Base-by-base conservation (phyloP, 2,113 vertebrate genomes). In the Myrmecophaga tridactyla region DNA sequence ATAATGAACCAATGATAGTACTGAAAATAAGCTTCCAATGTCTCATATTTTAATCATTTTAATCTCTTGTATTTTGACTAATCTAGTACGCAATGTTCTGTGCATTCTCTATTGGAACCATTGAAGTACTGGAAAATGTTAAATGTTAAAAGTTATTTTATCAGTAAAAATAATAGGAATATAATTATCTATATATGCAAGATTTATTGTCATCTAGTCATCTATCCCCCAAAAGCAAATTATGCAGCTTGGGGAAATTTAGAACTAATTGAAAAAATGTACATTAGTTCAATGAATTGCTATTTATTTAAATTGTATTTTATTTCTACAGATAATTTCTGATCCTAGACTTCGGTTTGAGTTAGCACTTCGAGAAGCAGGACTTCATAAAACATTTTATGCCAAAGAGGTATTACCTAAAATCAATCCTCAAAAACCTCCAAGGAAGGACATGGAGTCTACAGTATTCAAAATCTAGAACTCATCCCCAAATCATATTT, bases 291-390 rank as follows among this genome's bases (percentile, higher is more conserved):
- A 85, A 20, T 72, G 6, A 76, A 51, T 84, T 97, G 70, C 63
- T 90, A 0, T 41, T 96, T 63, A 75, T 80, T 12, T 1, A 69
- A 65, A 84, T 84, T 95, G 27, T 96, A 56, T n/a, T 98, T 98
- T 98, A 15, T 97, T 97, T 95, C 94, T 96, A 89, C 98, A 99
- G 99, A 99, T 99, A 87, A 97, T 99, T 96, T 98, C 99, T 94
- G 99, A 99, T 95, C 99, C 98, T 18, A 98, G 99, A 95, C 96
- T 99, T 73, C 98, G 99, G 78, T 97, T 99, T 0, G 99, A 99
- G 95, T 98, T 99, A 67, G 99, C 99, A 4, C 99, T 99, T 48
- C 98, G 99, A 76, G 98, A 99, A 92, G 99, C 99, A 41, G 99
- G 99, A 82, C 98, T 99, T 97, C 99, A 99, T 76, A 98, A 98